phyloP scores from a whole-genome alignment of 2,888 invertebrate genomes.

The Bembecia ichneumoniformis region DNA sequence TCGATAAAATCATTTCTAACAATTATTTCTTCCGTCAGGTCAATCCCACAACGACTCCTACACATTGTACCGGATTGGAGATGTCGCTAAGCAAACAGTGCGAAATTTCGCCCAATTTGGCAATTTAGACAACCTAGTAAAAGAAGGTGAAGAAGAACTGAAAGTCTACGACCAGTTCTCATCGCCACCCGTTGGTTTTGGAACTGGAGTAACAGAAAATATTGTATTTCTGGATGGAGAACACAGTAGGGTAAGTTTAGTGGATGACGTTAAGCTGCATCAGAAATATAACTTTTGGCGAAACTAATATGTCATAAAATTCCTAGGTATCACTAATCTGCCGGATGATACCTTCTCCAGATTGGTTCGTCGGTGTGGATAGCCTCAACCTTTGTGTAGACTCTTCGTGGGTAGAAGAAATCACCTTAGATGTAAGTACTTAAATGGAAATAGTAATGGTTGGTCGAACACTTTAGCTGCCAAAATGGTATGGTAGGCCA shows the following conservation, averaged over 20 bases:
- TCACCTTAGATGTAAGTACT: conserved; percentile 63
- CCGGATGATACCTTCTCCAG: conserved; percentile 76
- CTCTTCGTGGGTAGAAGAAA: conserved; percentile 70
- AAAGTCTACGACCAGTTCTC: conserved; percentile 88
- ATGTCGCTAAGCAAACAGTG: conserved; percentile 80
- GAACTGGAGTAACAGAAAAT: conserved; percentile 82
- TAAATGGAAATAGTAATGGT: background rate
- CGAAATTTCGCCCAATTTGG: conserved; percentile 88
- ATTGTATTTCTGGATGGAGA: conserved; percentile 90
- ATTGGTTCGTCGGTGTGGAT: conserved; percentile 78
- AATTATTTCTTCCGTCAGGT: conserved; percentile 67
- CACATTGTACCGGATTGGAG: conserved; percentile 83
- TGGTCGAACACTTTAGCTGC: background rate
- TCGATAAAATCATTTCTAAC: no score
- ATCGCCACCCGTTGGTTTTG: conserved; percentile 79
- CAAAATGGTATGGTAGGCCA: conserved; percentile 1
- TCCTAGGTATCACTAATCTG: conserved; percentile 72
- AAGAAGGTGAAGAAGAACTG: conserved; percentile 73
- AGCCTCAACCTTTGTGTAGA: conserved; percentile 72
- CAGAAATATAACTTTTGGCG: background rate
- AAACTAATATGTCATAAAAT: background rate
- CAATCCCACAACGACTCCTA: conserved; percentile 88
- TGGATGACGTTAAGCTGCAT: background rate
- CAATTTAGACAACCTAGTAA: conserved; percentile 81
- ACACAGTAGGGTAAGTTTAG: conserved; percentile 79